Conservation (phyloP, 2,113 vertebrate genomes). For the Pteropus alecto region DNA sequence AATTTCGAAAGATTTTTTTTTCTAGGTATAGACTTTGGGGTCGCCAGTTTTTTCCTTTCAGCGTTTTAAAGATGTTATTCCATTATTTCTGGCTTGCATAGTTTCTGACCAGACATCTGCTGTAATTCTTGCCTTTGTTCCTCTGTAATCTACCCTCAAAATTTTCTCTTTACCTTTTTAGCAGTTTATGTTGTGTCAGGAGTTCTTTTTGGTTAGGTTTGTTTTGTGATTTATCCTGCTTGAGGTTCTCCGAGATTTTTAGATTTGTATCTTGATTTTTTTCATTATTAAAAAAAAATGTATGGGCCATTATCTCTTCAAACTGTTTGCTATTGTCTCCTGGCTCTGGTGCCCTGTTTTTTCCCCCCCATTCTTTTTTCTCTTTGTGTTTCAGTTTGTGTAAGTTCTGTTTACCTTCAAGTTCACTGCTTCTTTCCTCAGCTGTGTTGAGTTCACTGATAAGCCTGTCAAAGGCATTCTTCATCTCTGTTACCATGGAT, state of each 20-base stretch:
- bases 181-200: not conserved
- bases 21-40: not conserved
- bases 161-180: not conserved
- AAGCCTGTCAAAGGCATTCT: not conserved
- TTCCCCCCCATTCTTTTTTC: not conserved
- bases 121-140: not conserved
- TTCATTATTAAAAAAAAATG: not conserved
- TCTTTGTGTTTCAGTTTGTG: not conserved
- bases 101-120: not conserved
- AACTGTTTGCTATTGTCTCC: not conserved
- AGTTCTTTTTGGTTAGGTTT: not conserved
- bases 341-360: not conserved
- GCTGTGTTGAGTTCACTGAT: not conserved
- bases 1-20: not conserved
- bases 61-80: not conserved
- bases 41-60: not conserved
- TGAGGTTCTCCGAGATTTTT: not conserved
- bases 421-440: not conserved
- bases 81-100: not conserved
- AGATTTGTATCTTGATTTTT: not conserved
- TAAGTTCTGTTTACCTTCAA: not conserved
- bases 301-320: not conserved
- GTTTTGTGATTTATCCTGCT: not conserved
- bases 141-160: not conserved
- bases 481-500: too few species aligned